Percentiles rank a stretch among this genome's conserved stretches.
Evolutionary conservation across 2,797 vertebrate species (phyloP).

Genomic region (Okamejei kenojei): DNA sequence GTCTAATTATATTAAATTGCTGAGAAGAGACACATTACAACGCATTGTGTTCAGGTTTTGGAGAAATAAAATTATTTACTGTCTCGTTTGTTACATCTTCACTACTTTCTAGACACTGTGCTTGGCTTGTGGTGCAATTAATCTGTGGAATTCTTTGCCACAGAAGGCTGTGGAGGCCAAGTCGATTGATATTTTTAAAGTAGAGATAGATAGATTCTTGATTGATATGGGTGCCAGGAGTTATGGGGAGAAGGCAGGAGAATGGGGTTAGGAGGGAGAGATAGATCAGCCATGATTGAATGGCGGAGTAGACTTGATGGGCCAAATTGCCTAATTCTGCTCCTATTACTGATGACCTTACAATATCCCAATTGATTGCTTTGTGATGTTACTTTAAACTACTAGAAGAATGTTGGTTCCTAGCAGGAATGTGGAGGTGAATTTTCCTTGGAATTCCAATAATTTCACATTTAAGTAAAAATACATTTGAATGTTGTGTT

Average conservation of each 20-base stretch:
- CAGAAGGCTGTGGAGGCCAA: too few relatives aligned
- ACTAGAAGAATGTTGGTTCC: background rate
- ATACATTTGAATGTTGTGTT: background rate
- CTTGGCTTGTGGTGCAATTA: background rate
- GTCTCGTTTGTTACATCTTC: background rate
- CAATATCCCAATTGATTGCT: background rate
- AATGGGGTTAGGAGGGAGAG: too few relatives aligned
- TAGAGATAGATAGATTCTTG: too few relatives aligned
- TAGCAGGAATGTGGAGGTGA: background rate
- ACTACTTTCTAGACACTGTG: background rate
- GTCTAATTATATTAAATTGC: conserved; percentile 23
- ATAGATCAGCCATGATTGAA: too few relatives aligned
- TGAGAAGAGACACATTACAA: background rate
- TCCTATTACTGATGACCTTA: too few relatives aligned
- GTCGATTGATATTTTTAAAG: too few relatives aligned
- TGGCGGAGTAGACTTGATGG: too few relatives aligned
- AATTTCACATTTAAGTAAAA: background rate
- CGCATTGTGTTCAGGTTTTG: background rate
- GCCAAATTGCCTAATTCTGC: too few relatives aligned
- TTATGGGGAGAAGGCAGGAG: too few relatives aligned
- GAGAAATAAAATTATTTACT: background rate
- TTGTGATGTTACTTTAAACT: background rate
- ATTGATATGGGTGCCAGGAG: too few relatives aligned
- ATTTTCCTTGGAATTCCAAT: background rate
- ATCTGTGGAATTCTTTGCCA: too few relatives aligned